Conservation (phyloP, 2,113 vertebrate species). For the Alaudala cheleensis region DNA sequence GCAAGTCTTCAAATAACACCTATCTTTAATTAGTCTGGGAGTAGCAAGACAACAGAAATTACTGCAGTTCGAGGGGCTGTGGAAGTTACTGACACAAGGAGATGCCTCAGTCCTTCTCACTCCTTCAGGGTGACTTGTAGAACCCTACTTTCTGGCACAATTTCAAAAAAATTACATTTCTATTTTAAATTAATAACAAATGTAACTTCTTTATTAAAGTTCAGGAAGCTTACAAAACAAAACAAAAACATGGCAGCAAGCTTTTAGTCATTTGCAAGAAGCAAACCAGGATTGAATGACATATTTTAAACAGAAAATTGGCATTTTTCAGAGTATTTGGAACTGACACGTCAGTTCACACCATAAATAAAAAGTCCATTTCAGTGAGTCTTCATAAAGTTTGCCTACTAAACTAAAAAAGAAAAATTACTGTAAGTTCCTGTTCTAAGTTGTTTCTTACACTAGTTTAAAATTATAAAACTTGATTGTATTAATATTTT, state of each 20-base stretch:
- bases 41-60: neutral
- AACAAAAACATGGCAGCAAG: neutral
- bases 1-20: neutral
- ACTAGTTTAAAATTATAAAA: neutral
- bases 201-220: neutral
- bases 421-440: neutral
- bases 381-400: neutral
- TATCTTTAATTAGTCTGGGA: neutral
- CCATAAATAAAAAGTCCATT: neutral
- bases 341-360: neutral
- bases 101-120: neutral
- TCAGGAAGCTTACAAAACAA: neutral
- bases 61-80: rapidly evolving
- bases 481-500: neutral
- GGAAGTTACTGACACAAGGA: neutral
- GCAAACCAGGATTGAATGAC: neutral
- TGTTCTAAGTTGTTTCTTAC: neutral
- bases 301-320: neutral
- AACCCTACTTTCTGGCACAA: neutral
- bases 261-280: neutral
- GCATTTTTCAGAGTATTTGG: neutral
- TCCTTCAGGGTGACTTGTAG: neutral
- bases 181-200: neutral
- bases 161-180: neutral
- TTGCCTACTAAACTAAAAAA: neutral